phyloP scores from a whole-genome alignment of 2,888 invertebrate genomes.

The Pyrrhia umbra region DNA sequence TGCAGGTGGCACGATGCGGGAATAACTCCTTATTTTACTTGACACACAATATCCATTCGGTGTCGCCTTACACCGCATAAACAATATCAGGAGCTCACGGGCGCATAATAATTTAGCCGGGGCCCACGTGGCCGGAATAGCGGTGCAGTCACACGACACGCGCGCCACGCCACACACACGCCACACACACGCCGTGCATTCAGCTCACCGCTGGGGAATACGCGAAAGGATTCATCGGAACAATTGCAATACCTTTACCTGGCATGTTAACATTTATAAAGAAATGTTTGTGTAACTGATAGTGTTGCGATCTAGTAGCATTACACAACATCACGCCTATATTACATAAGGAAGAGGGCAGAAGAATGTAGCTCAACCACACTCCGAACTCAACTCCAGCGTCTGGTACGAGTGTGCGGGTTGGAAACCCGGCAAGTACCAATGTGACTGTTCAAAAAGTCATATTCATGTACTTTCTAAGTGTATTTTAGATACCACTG shows the following conservation, averaged over 20 bases:
- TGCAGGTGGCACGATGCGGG: background rate
- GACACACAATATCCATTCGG: constrained; percentile 19
- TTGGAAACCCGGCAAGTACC: too few species aligned
- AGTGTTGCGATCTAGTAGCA: too few species aligned
- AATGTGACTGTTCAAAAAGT: too few species aligned
- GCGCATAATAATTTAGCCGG: constrained; percentile 15
- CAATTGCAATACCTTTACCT: constrained; percentile 9
- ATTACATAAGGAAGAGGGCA: background rate
- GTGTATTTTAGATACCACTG: too few species aligned
- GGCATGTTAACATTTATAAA: background rate
- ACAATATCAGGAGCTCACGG: constrained; percentile 12
- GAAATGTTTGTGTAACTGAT: background rate
- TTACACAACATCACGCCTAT: background rate
- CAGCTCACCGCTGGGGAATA: background rate
- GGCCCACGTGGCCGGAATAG: constrained; percentile 18
- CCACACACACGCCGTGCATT: background rate
- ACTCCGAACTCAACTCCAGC: background rate
- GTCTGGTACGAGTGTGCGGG: too few species aligned
- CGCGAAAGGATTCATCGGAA: constrained; percentile 13
- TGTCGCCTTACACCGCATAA: constrained; percentile 11
- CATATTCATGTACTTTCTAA: too few species aligned
- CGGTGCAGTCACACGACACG: background rate
- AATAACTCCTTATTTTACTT: constrained; percentile 8
- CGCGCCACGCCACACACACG: background rate
- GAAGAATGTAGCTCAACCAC: background rate